Evolutionary conservation across 2,888 invertebrate genomes (phyloP), one percentile per base, ranked within the genome.

Genomic region (Ashinkailepas kermadecensis): DNA sequence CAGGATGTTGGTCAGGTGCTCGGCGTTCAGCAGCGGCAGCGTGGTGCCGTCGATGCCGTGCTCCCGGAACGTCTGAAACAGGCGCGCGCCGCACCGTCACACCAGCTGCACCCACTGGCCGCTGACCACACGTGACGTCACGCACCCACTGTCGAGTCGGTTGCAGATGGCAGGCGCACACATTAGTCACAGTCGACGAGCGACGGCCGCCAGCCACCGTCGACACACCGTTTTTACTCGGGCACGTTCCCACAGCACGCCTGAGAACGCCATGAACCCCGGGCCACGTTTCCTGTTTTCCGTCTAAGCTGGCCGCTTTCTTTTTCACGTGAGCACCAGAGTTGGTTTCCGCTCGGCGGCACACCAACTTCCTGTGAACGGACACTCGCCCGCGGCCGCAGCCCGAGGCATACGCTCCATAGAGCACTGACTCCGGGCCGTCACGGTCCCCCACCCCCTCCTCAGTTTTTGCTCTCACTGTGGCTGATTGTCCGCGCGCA

Each of bases 21-120:
- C 95, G 87, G 95, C 95, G 59, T 95, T 95, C 81, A 96, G 90
- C 83, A 95, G 90, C 10, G 95, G 95, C 84, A 96, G 89, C 13
- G 94, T 93, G 54, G 94, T 91, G 82, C 96, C 96, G 87, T 95
- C 95, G 87, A 96, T 95, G 86, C 93, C 91, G 87, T 96, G 95
- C 86, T 95, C 95, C 82, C 94, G 93, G 89, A 96, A 96, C 88
- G 93, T 93, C 96, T 96, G 92, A 21, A 92, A 91, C 85, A 85
- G 87, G 86, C 39, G 15, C 15, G 39, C 13, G 7, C 15, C 13
- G 7, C 70, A 23, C 39, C 39, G 70, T 70, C 39, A 70, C 18
- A 62, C 62, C 18, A 18, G 18, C 39, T 39, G 39, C 39, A 39
- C 39, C 39, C 39, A 39, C 39, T 39, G 39, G 39, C 39, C 39